phyloP scores from a whole-genome alignment of 2,113 vertebrate genomes.

The Puma concolor region DNA sequence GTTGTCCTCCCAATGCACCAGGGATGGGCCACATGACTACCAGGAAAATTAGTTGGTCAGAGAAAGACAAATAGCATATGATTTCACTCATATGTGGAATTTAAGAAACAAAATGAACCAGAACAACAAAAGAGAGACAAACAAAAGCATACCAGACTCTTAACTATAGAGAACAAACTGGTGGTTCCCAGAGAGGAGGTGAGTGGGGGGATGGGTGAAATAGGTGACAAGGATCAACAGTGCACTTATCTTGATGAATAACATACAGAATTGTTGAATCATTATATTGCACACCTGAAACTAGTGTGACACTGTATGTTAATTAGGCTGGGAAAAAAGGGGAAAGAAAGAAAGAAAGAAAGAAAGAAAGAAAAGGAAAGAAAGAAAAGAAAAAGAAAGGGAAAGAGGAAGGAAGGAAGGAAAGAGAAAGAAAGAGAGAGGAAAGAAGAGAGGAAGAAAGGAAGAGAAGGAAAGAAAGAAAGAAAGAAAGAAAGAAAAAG shows the following conservation, averaged over 20 bases:
- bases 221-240: neutral
- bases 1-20: neutral
- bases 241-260: neutral
- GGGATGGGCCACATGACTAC: neutral
- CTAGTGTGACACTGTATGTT: neutral
- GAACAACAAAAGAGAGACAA: neutral
- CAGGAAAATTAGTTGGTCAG: neutral
- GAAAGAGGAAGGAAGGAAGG: neutral
- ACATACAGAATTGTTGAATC: neutral
- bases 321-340: neutral
- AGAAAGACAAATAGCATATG: neutral
- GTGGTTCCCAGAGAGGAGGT: neutral
- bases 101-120: neutral
- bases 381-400: too few species aligned
- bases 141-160: neutral
- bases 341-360: too few species aligned
- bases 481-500: too few species aligned
- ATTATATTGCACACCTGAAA: neutral
- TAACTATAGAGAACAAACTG: neutral
- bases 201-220: too few species aligned
- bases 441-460: neutral
- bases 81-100: neutral
- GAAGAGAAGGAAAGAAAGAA: too few species aligned
- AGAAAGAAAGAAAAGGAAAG: too few species aligned
- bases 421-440: neutral